These are phyloP conservation scores for Anastatus disparis DNA, from an alignment of 1,140 invertebrate species.

Conservation along the genomic window DNA sequence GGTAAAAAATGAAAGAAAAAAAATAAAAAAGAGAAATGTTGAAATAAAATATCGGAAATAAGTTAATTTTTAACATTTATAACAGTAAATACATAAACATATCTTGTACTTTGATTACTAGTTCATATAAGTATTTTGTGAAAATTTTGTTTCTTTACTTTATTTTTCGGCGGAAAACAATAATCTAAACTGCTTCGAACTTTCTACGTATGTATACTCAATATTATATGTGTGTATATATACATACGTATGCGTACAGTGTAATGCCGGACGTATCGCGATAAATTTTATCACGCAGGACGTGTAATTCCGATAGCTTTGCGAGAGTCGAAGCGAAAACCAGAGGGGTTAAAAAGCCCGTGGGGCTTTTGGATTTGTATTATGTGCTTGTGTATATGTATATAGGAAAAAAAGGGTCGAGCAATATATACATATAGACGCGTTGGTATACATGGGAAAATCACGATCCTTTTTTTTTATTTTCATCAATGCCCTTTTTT, in stretches of 20 bases:
- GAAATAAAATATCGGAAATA: too few species aligned
- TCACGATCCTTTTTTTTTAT: slow-evolving; percentile 15
- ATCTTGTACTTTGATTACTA: too few species aligned
- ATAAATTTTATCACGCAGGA: slow-evolving; percentile 42
- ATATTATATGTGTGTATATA: not conserved
- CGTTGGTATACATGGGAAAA: not conserved
- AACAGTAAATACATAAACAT: not conserved
- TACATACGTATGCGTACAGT: not conserved
- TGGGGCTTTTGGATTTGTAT: not conserved
- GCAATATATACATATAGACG: too few species aligned
- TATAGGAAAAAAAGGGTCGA: not conserved
- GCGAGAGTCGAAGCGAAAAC: not conserved
- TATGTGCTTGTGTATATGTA: too few species aligned
- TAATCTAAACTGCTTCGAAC: slow-evolving; percentile 24
- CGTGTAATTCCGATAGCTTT: slow-evolving; percentile 34
- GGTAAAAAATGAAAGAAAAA: slow-evolving; percentile 12
- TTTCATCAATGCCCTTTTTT: not conserved
- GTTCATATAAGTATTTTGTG: too few species aligned
- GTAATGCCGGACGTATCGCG: slow-evolving; percentile 28
- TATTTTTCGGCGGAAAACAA: slow-evolving; percentile 9
- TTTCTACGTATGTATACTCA: not conserved
- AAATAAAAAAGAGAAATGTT: not conserved
- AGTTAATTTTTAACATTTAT: not conserved
- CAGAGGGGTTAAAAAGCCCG: slow-evolving; percentile 34
- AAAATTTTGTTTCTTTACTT: too few species aligned